Evolutionary conservation across 2,797 vertebrate genomes (phyloP).

Genomic region (Labeo calbasu): DNA sequence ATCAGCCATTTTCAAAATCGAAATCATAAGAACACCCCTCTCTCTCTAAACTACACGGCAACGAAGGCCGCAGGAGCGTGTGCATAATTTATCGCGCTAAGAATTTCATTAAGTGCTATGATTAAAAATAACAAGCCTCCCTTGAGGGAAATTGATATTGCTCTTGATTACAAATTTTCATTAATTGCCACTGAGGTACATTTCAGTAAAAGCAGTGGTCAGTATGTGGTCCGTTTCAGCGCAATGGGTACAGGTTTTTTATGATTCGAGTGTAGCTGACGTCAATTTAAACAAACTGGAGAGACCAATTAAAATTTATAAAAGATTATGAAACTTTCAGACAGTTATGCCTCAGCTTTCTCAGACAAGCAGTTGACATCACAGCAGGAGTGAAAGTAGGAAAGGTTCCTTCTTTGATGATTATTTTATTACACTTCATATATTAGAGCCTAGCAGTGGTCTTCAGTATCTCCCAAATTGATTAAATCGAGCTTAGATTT

Average conservation of each 20-base stretch:
- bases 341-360: background rate
- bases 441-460: background rate
- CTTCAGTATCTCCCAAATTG: background rate
- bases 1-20: slow-evolving; percentile 1
- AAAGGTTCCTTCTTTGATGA: slow-evolving; percentile 47
- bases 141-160: slow-evolving; percentile 5
- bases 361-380: slow-evolving; percentile 19
- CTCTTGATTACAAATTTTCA: slow-evolving; percentile 2
- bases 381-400: slow-evolving; percentile 2
- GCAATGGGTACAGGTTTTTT: background rate
- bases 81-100: slow-evolving; percentile 26
- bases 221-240: background rate
- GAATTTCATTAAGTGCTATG: slow-evolving; percentile 32
- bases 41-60: background rate
- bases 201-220: background rate
- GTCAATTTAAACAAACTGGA: background rate
- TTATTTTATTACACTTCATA: slow-evolving; percentile 35
- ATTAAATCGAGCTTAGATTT: background rate
- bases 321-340: slow-evolving; percentile 16
- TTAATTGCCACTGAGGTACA: background rate
- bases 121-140: slow-evolving; percentile 25
- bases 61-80: background rate
- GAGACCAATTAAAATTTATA: slow-evolving; percentile 34
- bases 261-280: background rate
- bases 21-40: background rate